phyloP scores from a whole-genome alignment of 2,888 invertebrate genomes.

The Odontomyia ornata region DNA sequence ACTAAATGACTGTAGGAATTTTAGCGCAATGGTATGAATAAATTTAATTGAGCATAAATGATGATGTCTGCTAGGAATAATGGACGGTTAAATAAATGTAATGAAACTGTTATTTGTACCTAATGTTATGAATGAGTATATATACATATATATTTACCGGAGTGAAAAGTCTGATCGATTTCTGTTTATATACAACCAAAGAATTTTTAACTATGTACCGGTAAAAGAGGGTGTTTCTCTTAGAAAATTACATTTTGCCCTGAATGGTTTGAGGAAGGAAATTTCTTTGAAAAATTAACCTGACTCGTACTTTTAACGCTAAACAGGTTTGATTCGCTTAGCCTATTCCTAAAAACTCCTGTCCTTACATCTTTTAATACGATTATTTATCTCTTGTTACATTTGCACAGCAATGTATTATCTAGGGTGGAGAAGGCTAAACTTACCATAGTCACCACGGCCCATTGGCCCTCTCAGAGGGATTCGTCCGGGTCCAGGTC shows the following conservation, averaged over 20 bases:
- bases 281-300: not conserved
- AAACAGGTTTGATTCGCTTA: not conserved
- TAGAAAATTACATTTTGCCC: not conserved
- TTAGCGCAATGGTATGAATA: not conserved
- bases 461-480: slow-evolving; percentile 72
- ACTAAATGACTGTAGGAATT: too few species aligned
- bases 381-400: not conserved
- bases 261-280: not conserved
- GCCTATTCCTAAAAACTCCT: not conserved
- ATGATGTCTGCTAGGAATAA: slow-evolving; percentile 8
- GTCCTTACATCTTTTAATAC: not conserved
- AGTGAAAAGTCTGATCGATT: not conserved
- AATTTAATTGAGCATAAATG: not conserved
- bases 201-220: not conserved
- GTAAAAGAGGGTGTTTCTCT: not conserved
- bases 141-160: slow-evolving; percentile 31
- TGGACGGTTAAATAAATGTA: slow-evolving; percentile 3
- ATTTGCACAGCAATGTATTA: not conserved
- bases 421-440: not conserved
- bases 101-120: not conserved
- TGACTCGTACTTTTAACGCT: not conserved
- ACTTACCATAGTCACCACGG: slow-evolving; percentile 90
- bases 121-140: not conserved
- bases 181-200: not conserved
- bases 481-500: slow-evolving; percentile 61